Conservation (phyloP, 2,113 vertebrate species). For the Brachyistius frenatus region DNA sequence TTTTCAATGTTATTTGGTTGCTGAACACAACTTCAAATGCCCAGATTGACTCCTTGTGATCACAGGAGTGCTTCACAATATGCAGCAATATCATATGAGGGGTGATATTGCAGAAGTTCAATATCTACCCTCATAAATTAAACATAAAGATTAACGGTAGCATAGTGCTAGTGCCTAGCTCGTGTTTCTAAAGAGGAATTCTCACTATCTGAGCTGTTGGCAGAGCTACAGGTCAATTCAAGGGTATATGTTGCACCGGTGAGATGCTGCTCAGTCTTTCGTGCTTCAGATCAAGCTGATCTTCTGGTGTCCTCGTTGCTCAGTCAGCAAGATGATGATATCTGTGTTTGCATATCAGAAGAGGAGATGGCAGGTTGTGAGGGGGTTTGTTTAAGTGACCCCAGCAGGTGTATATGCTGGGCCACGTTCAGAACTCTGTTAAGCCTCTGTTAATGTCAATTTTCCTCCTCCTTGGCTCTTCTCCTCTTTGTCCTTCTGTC, state of each 20-base stretch:
- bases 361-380: slow-evolving; percentile 15
- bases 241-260: slow-evolving; percentile 17
- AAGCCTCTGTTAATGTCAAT: slow-evolving; percentile 14
- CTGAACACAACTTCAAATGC: not conserved
- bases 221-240: slow-evolving; percentile 60
- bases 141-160: slow-evolving; percentile 29
- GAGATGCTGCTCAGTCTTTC: slow-evolving; percentile 7
- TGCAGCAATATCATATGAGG: not conserved
- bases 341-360: slow-evolving; percentile 37
- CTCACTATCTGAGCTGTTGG: slow-evolving; percentile 51
- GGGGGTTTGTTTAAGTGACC: slow-evolving; percentile 48
- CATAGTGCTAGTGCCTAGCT: slow-evolving; percentile 44
- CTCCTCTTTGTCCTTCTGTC: not conserved
- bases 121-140: slow-evolving; percentile 40
- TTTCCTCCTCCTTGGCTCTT: slow-evolving; percentile 15
- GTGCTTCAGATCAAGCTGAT: slow-evolving; percentile 47
- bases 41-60: not conserved
- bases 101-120: slow-evolving; percentile 36
- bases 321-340: slow-evolving; percentile 35
- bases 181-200: slow-evolving; percentile 53
- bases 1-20: not conserved
- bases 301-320: slow-evolving; percentile 21
- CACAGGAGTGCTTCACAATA: slow-evolving; percentile 3
- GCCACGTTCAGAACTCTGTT: not conserved
- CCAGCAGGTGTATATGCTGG: slow-evolving; percentile 50